Conservation (phyloP, 2,113 vertebrate genomes). For the Chunga burmeisteri region DNA sequence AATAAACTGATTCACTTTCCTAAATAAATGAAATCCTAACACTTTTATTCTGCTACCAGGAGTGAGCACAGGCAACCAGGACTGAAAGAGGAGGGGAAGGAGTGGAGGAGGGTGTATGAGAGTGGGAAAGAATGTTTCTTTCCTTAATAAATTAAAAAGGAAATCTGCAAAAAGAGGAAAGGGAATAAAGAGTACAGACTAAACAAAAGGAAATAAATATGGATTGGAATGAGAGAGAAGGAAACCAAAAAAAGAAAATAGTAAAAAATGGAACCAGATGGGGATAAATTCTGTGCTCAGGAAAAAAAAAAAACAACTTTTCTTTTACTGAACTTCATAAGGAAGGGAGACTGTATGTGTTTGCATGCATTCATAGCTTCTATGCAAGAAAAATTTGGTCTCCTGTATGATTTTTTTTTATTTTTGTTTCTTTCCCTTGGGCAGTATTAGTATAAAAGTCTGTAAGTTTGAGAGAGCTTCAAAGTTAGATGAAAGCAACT, state of each 20-base stretch:
- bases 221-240: constrained; percentile 12
- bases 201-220: constrained; percentile 53
- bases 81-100: neutral
- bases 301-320: neutral
- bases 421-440: neutral
- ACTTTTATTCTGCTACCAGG: neutral
- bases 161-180: constrained; percentile 38
- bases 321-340: neutral
- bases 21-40: neutral
- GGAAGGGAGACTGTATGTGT: neutral
- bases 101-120: neutral
- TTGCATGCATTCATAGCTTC: neutral
- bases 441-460: neutral
- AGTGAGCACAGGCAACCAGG: neutral
- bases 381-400: neutral
- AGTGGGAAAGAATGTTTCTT: neutral
- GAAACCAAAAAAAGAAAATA: constrained; percentile 14
- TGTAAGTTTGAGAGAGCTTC: neutral
- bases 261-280: constrained; percentile 57
- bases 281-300: neutral
- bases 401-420: neutral
- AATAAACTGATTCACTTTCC: neutral
- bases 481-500: neutral
- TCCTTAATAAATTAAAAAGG: constrained; percentile 8
- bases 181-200: constrained; percentile 24